These are phyloP conservation scores for Gymnocephalus cernua DNA, from an alignment of 2,113 vertebrate species.

Conservation along the genomic window DNA sequence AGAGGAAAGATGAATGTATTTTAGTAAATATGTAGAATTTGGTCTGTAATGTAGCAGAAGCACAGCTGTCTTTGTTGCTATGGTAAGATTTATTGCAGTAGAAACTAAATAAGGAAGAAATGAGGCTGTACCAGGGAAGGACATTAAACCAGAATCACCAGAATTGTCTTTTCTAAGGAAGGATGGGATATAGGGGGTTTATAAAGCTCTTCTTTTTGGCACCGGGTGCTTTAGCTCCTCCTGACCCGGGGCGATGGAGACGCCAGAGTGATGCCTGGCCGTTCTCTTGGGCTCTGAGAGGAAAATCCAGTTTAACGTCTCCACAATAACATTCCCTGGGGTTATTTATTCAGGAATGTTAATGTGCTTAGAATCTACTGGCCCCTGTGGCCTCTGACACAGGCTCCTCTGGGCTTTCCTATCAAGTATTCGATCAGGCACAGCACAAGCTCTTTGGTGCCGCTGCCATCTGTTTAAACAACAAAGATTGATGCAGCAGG, in stretches of 20 bases:
- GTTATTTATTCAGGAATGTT: constrained; percentile 82
- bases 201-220: constrained; percentile 34
- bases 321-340: constrained; percentile 73
- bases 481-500: constrained; percentile 56
- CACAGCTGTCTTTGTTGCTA: no score
- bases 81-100: no score
- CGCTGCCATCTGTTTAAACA: constrained; percentile 65
- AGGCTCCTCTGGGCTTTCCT: constrained; percentile 64
- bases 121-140: background rate
- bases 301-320: constrained; percentile 80
- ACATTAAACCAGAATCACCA: constrained; percentile 7
- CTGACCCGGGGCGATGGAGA: constrained; percentile 55
- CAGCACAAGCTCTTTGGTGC: constrained; percentile 53
- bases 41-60: no score
- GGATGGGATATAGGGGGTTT: constrained; percentile 19
- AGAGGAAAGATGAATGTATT: no score
- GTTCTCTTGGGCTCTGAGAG: constrained; percentile 66
- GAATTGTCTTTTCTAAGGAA: constrained; percentile 17
- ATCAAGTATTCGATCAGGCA: constrained; percentile 70
- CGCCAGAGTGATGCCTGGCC: constrained; percentile 56
- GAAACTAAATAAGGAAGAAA: background rate
- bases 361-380: constrained; percentile 73
- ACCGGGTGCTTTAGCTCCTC: constrained; percentile 31
- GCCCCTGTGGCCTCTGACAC: constrained; percentile 71
- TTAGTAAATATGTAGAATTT: no score